Evolutionary conservation across 2,888 invertebrate genomes (phyloP), one percentile per base, ranked within the genome.

Genomic region (Leuctra nigra): DNA sequence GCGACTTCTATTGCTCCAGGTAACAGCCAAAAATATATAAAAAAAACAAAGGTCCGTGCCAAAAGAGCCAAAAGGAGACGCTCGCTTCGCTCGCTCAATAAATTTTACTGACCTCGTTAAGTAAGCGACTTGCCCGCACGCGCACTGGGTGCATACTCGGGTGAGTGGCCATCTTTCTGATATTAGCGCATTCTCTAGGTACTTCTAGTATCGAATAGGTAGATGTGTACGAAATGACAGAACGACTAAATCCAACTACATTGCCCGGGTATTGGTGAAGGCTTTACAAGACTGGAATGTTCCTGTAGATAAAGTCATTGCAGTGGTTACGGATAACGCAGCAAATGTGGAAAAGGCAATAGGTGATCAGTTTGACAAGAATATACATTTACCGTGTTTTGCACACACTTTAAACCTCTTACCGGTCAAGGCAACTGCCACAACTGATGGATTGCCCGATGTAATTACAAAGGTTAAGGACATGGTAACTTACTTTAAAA

Each of bases 321-420:
- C 59, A 2, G 54, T 64, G 7, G 61, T 64, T 7, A 54, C 64
- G 3, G 65, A 64, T 44, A 63, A 59, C 24, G 64, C 58, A 11
- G 58, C 62, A 1, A 65, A 65, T 52, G 63, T 65, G 3, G 56
- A 52, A 35, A 61, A 61, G 54, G 61, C 64, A 16, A 41, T 63
- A 4, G 53, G 18, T n/a, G 54, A 59, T 13, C 36, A 18, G n/a
- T 63, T 65, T 54, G 62, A 62, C 14, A 46, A 48, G 13, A 29
- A 6, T 6, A 60, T 61, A 56, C 60, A 63, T 50, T 41, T 62
- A 24, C 35, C 60, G 29, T 65, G 64, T 53, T 62, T 63, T 44
- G 63, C 62, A 4, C 63, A 64, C 33, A 61, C 61, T 7, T 24
- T 64, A 20, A 65, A 64, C 60, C 54, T 63, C 41, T 59, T 65